Conservation (phyloP, 2,113 vertebrate genomes). For the Synchiropus splendidus region DNA sequence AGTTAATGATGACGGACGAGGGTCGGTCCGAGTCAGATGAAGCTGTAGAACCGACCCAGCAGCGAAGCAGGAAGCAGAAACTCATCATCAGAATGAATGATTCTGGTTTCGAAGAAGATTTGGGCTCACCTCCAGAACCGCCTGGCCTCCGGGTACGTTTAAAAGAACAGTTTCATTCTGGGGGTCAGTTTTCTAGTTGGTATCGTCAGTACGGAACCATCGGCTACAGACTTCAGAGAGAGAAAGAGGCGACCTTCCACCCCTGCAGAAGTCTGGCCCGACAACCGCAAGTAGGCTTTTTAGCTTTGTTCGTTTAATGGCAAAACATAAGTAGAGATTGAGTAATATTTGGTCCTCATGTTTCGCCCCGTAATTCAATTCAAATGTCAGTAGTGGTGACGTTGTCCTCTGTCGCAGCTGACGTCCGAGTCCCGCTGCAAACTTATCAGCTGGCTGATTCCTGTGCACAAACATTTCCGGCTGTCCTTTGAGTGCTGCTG, state of each 20-base stretch:
- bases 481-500: conserved; percentile 87
- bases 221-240: conserved; percentile 74
- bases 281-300: conserved; percentile 78
- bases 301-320: too few species aligned
- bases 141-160: conserved; percentile 6
- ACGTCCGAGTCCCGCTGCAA: conserved; percentile 80
- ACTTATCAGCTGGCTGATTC: conserved; percentile 89
- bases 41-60: conserved; percentile 23
- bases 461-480: conserved; percentile 74
- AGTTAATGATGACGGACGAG: conserved; percentile 17
- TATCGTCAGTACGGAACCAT: conserved; percentile 78
- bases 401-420: conserved; percentile 58
- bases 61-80: conserved; percentile 49
- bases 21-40: conserved; percentile 1
- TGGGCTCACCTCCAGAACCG: conserved; percentile 32
- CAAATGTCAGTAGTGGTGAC: neutral
- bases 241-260: conserved; percentile 72
- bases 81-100: conserved; percentile 57
- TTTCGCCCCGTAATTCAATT: too few species aligned
- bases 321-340: too few species aligned
- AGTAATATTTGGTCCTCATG: neutral
- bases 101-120: conserved; percentile 73
- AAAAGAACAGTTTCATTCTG: conserved; percentile 2
- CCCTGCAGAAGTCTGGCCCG: conserved; percentile 67
- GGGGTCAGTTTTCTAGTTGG: conserved; percentile 34